Percentiles rank a stretch among this genome's conserved stretches.
These are phyloP conservation scores for Dreissena rostriformis DNA, from an alignment of 1,140 invertebrate species.

Conservation along the genomic window DNA sequence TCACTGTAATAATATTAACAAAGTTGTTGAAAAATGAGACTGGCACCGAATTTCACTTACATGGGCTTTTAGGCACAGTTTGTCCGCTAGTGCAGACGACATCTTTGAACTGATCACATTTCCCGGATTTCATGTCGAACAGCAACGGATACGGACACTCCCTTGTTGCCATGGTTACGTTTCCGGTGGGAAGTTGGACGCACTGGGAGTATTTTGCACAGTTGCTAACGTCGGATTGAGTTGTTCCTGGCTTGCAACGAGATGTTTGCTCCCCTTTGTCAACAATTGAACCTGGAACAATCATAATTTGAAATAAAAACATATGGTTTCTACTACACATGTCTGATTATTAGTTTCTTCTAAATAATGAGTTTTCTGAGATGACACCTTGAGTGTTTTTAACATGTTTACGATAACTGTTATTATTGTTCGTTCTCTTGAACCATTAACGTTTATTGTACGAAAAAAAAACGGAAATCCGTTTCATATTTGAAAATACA, in stretches of 20 bases:
- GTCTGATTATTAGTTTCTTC: too few relatives aligned
- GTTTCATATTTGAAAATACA: too few relatives aligned
- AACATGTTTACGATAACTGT: too few relatives aligned
- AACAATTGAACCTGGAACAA: too few relatives aligned
- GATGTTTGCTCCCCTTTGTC: too few relatives aligned
- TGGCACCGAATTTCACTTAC: conserved; percentile 10
- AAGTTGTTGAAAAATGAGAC: not conserved
- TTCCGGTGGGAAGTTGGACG: conserved; percentile 17
- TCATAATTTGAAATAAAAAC: too few relatives aligned
- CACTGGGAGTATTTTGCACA: conserved; percentile 47
- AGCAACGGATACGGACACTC: conserved; percentile 45
- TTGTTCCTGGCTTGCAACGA: conserved; percentile 39
- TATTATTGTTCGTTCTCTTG: too few relatives aligned
- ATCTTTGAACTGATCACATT: conserved; percentile 50
- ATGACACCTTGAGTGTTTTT: too few relatives aligned
- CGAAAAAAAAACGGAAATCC: too few relatives aligned
- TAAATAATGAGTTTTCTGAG: too few relatives aligned
- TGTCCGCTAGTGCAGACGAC: conserved; percentile 12
- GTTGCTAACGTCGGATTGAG: conserved; percentile 4
- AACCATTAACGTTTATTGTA: too few relatives aligned
- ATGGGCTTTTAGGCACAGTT: conserved; percentile 43
- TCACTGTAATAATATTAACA: not conserved
- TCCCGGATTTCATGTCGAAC: conserved; percentile 28
- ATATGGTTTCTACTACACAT: too few relatives aligned
- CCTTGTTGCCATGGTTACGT: conserved; percentile 2